Base-by-base conservation (phyloP, 2,113 vertebrate species). In the Cryptotis parvus region DNA sequence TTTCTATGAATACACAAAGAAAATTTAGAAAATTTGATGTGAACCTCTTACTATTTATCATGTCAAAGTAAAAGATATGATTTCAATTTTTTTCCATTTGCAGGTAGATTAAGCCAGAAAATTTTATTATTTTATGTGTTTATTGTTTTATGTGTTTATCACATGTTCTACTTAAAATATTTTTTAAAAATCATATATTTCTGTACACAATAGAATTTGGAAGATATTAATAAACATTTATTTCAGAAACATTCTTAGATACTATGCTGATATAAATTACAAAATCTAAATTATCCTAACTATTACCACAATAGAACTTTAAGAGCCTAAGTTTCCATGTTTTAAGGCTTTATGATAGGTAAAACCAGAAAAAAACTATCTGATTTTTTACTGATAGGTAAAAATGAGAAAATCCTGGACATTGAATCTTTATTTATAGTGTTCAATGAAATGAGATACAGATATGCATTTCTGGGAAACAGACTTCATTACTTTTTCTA, bases 1-100 rank as follows among this genome's bases (percentile, higher is more conserved):
- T 27, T 91, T 87, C 11, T 52, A 87, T 7, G 31, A 1, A 85
- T 35, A 10, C 18, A 85, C 88, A 77, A 94, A 94, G 90, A 90
- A 79, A 84, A 85, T 29, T 83, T 92, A 52, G 18, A 6, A 78
- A 84, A 85, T 77, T 89, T 93, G 73, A 85, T 31, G 11, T 85
- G 75, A 84, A 72, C 80, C 15, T 94, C 27, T 79, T 82, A 87
- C 75, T 82, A 7, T 70, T 85, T 49, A 41, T 89, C 27, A 81
- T 12, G 92, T n/a, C 9, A 65, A 85, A 92, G 78, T 29, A 10
- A 58, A 86, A 91, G 43, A 72, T 65, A 90, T 11, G 4, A 24
- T 77, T 90, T 4, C 76, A 89, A 65, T 0, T 31, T 66, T 87
- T 92, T 81, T n/a, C 16, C 29, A 35, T 61, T 58, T 83, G n/a